These are phyloP conservation scores for Ephialtes manifestator DNA, from an alignment of 2,888 invertebrate genomes.

Conservation along the genomic window DNA sequence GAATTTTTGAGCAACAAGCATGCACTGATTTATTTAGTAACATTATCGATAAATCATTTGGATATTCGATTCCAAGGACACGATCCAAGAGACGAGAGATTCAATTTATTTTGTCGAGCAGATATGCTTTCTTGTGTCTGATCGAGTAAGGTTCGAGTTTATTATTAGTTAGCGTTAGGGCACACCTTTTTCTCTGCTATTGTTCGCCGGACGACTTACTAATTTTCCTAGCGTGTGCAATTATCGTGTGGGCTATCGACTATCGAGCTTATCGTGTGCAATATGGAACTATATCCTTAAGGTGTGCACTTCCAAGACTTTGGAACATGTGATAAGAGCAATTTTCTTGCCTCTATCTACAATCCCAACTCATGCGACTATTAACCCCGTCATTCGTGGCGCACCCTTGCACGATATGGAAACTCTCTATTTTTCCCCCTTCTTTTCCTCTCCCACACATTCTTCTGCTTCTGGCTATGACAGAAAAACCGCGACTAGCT, in stretches of 20 bases:
- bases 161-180: background rate
- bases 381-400: slow-evolving; percentile 8
- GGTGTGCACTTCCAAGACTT: too few relatives aligned
- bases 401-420: slow-evolving; percentile 5
- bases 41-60: too few relatives aligned
- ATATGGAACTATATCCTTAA: background rate
- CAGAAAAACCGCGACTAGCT: background rate
- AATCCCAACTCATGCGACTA: slow-evolving; percentile 4
- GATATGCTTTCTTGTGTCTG: too few relatives aligned
- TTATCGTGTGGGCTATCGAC: background rate
- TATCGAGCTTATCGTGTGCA: background rate
- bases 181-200: background rate
- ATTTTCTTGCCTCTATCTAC: slow-evolving; percentile 17
- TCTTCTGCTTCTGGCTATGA: background rate
- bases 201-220: background rate
- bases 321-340: background rate
- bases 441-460: background rate
- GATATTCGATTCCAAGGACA: too few relatives aligned
- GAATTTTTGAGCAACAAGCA: too few relatives aligned
- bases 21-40: too few relatives aligned
- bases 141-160: too few relatives aligned
- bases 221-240: background rate
- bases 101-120: too few relatives aligned
- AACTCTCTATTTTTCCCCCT: slow-evolving; percentile 12
- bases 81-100: too few relatives aligned